phyloP scores from a whole-genome alignment of 2,797 vertebrate genomes.

The Masticophis lateralis region DNA sequence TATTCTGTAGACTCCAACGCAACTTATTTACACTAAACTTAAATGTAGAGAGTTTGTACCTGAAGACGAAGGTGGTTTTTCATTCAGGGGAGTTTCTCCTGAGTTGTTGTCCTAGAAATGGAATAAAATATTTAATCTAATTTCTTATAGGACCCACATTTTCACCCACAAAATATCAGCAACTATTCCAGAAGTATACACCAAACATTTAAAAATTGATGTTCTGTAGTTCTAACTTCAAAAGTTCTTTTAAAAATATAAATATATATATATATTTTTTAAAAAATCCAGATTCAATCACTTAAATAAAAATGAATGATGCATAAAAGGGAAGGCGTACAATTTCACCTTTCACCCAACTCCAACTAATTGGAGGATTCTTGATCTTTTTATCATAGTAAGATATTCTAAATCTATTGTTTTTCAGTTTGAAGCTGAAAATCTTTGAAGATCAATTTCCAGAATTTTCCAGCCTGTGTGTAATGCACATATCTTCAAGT shows the following conservation, averaged over 20 bases:
- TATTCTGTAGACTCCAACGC: neutral
- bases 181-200: neutral
- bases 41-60: constrained; percentile 54
- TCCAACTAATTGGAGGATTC: neutral
- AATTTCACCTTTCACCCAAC: neutral
- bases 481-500: neutral
- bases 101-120: constrained; percentile 52
- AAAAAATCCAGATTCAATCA: neutral
- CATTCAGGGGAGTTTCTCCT: constrained; percentile 30
- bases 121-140: constrained; percentile 24
- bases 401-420: neutral
- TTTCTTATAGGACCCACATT: neutral
- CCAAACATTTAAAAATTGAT: neutral
- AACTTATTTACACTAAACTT: neutral
- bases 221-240: neutral
- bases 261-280: neutral
- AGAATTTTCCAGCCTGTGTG: neutral
- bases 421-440: neutral
- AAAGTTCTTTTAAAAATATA: neutral
- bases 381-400: neutral
- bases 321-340: neutral
- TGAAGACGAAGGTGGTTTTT: constrained; percentile 68
- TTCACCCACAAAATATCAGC: neutral
- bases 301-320: neutral
- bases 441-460: neutral